Percentiles rank a stretch among this genome's conserved stretches.
Evolutionary conservation across 2,888 invertebrate species (phyloP).

Genomic region (Chironomus riparius): DNA sequence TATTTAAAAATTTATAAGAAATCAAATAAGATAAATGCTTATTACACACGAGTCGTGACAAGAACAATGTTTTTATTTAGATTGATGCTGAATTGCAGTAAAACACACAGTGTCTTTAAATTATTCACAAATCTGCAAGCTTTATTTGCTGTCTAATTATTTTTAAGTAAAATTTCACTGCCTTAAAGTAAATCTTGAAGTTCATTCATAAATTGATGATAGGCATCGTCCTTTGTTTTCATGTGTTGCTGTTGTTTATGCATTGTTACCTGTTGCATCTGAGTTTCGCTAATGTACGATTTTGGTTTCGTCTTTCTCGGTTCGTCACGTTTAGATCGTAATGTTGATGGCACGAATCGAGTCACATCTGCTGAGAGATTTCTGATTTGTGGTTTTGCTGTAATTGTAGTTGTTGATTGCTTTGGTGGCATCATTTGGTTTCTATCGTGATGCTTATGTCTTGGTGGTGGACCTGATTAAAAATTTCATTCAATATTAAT

Average conservation of each 20-base stretch:
- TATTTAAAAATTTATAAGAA: too few species aligned
- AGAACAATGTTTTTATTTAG: too few species aligned
- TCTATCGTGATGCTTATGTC: conserved; percentile 44
- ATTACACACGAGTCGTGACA: too few species aligned
- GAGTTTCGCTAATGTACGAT: conserved; percentile 37
- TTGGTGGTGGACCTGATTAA: conserved; percentile 43
- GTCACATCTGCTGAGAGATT: conserved; percentile 92
- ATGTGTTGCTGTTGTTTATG: conserved; percentile 35
- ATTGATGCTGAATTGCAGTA: too few species aligned
- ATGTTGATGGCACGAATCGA: conserved; percentile 84
- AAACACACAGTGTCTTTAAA: too few species aligned
- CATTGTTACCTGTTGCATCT: conserved; percentile 46
- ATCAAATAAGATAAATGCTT: too few species aligned
- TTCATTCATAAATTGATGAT: conserved; percentile 97
- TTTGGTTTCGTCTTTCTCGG: conserved; percentile 52
- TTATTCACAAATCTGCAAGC: too few species aligned
- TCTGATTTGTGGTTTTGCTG: conserved; percentile 93
- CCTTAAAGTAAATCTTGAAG: conserved; percentile 83
- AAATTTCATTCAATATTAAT: background rate
- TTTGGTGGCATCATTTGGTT: conserved; percentile 55
- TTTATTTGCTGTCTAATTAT: too few species aligned
- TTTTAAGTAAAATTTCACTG: too few species aligned
- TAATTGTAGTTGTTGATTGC: conserved; percentile 70
- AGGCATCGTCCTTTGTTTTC: conserved; percentile 91
- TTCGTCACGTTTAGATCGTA: conserved; percentile 76